Evolutionary conservation across 2,797 vertebrate genomes (phyloP).

Genomic region (Peromyscus aztecus): DNA sequence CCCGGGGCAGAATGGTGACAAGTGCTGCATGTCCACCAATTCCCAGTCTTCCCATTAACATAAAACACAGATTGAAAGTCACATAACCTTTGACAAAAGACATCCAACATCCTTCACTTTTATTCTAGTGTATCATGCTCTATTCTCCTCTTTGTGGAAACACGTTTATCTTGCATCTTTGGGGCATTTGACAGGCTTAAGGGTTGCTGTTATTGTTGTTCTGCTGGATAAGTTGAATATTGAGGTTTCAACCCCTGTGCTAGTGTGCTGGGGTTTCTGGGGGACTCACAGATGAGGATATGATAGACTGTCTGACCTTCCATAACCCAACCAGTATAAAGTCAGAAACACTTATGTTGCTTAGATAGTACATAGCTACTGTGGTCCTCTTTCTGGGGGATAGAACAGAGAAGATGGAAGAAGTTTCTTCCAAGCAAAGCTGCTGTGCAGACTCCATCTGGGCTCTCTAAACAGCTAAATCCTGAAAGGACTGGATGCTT

Average conservation of each 20-base stretch:
- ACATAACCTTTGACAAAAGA: too few relatives aligned
- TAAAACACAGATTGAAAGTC: too few relatives aligned
- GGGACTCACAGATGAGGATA: not conserved
- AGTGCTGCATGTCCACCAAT: too few relatives aligned
- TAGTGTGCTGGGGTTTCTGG: not conserved
- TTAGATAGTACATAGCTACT: too few relatives aligned
- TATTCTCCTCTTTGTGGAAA: not conserved
- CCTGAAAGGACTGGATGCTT: too few relatives aligned
- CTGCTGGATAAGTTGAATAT: not conserved
- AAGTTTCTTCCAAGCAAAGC: not conserved
- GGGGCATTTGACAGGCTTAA: not conserved
- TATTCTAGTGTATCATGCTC: not conserved
- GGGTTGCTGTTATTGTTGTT: not conserved
- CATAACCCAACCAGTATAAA: rapidly evolving
- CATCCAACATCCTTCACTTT: not conserved
- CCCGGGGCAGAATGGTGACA: too few relatives aligned
- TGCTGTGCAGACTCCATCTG: not conserved
- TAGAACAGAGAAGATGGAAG: not conserved
- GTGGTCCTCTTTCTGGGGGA: not conserved
- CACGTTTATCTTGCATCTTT: not conserved
- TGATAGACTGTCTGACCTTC: not conserved
- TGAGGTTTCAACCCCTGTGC: not conserved
- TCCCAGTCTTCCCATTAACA: too few relatives aligned
- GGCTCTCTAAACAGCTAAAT: not conserved
- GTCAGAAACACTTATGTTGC: not conserved